phyloP scores from a whole-genome alignment of 2,113 vertebrate species.

The Henicopernis longicauda region DNA sequence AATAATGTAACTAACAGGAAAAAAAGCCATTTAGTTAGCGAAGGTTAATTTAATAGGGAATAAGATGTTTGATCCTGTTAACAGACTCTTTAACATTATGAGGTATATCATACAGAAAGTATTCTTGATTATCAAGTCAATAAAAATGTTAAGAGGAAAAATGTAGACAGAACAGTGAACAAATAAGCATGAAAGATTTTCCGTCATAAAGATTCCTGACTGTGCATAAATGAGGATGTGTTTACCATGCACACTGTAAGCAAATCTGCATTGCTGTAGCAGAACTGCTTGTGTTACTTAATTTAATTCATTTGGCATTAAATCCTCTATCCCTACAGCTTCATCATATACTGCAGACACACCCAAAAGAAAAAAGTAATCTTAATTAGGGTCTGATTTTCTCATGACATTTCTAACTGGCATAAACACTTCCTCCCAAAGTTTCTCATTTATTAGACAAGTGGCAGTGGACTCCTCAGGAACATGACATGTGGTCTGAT shows the following conservation, averaged over 20 bases:
- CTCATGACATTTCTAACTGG: background rate
- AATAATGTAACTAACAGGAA: background rate
- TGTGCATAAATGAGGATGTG: background rate
- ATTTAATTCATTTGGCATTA: background rate
- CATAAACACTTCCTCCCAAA: background rate
- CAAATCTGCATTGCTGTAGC: background rate
- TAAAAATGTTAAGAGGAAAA: background rate
- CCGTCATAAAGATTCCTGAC: background rate
- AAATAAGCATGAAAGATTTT: constrained; percentile 16
- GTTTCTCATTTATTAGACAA: background rate
- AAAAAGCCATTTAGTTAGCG: background rate
- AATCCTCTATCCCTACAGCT: background rate
- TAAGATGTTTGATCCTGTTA: background rate
- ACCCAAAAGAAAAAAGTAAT: background rate
- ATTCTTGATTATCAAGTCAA: constrained; percentile 2
- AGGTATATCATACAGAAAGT: background rate
- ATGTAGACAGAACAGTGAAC: background rate
- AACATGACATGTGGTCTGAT: background rate
- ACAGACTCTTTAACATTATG: background rate
- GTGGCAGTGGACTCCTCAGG: background rate
- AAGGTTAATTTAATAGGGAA: background rate
- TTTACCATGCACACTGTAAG: background rate
- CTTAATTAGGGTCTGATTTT: background rate
- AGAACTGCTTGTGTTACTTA: background rate
- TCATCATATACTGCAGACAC: background rate